A percentile compares a stretch with the other conserved stretches of the same genome.
phyloP scores from a whole-genome alignment of 2,797 vertebrate genomes.

The Chloroceryle inda region DNA sequence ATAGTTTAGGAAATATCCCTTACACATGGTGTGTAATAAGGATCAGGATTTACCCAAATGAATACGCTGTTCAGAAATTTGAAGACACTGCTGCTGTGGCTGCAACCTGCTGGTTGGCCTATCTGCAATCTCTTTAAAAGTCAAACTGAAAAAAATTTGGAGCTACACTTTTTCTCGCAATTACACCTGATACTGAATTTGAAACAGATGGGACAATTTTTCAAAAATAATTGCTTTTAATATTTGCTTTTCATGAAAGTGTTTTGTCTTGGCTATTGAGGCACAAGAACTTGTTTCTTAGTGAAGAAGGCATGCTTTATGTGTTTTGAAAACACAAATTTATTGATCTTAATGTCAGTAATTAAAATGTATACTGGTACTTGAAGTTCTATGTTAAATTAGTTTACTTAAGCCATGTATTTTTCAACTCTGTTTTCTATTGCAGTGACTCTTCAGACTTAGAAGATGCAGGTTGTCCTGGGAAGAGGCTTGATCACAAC shows the following conservation, averaged over 20 bases:
- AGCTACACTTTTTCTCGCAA: not conserved
- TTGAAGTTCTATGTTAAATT: not conserved
- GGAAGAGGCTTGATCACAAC: not conserved
- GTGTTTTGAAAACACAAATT: not conserved
- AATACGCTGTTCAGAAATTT: not conserved
- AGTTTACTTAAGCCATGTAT: not conserved
- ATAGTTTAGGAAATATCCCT: not conserved
- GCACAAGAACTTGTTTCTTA: not conserved
- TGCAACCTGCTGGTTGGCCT: not conserved
- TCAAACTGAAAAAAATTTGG: not conserved
- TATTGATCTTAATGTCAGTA: not conserved
- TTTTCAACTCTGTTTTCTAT: not conserved
- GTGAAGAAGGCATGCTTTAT: not conserved
- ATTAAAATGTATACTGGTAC: not conserved
- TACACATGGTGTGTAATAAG: not conserved
- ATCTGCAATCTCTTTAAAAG: not conserved
- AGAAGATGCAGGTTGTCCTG: rapidly evolving
- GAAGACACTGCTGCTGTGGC: not conserved
- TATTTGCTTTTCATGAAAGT: not conserved
- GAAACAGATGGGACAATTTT: not conserved
- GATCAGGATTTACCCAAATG: not conserved
- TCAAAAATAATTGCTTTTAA: not conserved
- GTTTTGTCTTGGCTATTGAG: not conserved
- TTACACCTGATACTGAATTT: not conserved
- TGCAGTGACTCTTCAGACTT: not conserved